These are phyloP conservation scores for Bettongia penicillata DNA, from an alignment of 2,113 vertebrate genomes.

Conservation along the genomic window DNA sequence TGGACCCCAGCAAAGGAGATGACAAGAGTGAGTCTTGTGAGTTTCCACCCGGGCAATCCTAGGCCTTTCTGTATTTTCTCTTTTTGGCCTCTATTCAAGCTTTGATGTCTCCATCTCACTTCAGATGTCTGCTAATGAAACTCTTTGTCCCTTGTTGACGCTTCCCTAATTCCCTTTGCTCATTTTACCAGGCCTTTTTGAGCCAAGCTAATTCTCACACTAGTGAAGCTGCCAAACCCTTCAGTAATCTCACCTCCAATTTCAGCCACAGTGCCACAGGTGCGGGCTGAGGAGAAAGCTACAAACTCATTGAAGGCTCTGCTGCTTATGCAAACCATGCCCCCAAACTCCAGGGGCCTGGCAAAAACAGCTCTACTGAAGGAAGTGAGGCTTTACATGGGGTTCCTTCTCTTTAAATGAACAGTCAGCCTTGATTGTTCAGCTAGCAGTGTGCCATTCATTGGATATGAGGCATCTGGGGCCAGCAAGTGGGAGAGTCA, in stretches of 20 bases:
- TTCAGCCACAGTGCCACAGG: background rate
- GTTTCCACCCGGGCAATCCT: background rate
- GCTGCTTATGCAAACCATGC: background rate
- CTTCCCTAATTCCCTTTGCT: background rate
- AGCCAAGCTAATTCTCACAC: fast-evolving
- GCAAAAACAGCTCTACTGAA: background rate
- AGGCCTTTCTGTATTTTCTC: background rate
- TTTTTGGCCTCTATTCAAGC: background rate
- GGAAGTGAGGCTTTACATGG: background rate
- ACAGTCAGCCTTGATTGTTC: background rate
- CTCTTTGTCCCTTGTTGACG: no score
- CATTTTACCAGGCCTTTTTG: background rate
- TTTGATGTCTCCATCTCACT: background rate
- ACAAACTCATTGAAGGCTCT: fast-evolving
- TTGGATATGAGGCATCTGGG: background rate
- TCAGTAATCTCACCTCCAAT: background rate
- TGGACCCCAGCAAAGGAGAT: fast-evolving
- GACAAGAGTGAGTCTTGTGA: background rate
- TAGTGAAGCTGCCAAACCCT: fast-evolving
- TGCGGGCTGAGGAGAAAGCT: fast-evolving
- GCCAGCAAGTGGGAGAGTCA: background rate
- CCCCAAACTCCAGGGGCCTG: no score
- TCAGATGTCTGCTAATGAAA: background rate
- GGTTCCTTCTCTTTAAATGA: background rate
- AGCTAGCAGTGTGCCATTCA: background rate